Evolutionary conservation across 2,113 vertebrate genomes (phyloP).

Genomic region (Chamaea fasciata): DNA sequence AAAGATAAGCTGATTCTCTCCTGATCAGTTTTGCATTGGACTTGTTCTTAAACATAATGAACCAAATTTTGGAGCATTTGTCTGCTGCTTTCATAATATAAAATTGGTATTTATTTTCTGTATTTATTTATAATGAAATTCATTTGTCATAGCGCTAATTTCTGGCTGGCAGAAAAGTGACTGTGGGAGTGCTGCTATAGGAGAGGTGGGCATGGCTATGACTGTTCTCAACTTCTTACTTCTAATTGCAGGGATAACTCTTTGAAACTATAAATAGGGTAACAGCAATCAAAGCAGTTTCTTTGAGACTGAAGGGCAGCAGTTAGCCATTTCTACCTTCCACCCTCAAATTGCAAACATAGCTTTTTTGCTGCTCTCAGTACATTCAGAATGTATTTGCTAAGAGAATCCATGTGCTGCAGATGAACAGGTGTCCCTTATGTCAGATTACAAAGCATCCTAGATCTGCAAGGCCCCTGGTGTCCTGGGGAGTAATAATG

Average conservation of each 20-base stretch:
- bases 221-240: neutral
- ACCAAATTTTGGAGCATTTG: neutral
- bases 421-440: conserved; percentile 37
- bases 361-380: neutral
- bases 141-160: neutral
- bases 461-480: conserved; percentile 5
- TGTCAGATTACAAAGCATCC: conserved; percentile 26
- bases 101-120: neutral
- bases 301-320: conserved; percentile 1
- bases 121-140: neutral
- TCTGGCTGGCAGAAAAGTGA: neutral
- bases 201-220: neutral
- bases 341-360: neutral
- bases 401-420: neutral
- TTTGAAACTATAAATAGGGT: neutral
- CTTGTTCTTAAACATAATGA: neutral
- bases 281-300: neutral
- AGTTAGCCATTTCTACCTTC: conserved; percentile 35
- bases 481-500: conserved; percentile 41
- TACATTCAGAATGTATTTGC: neutral
- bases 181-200: neutral
- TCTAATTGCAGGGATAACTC: neutral
- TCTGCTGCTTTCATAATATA: neutral
- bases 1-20: neutral
- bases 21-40: neutral